A percentile compares a stretch with the other conserved stretches of the same genome.
phyloP scores from a whole-genome alignment of 1,140 invertebrate species.

The Phthorimaea operculella region DNA sequence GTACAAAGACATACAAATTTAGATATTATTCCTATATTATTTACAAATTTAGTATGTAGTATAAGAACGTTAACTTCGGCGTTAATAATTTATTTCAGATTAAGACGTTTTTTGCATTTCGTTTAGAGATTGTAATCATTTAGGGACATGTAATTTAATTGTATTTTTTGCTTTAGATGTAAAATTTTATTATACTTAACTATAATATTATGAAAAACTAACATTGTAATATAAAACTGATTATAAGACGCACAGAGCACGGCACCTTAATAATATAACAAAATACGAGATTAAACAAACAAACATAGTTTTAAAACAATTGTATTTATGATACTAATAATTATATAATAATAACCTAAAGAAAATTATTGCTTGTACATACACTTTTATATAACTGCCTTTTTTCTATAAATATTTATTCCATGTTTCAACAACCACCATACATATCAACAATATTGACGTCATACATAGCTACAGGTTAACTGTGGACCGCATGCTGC shows the following conservation, averaged over 20 bases:
- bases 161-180: constrained; percentile 41
- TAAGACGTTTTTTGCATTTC: constrained; percentile 54
- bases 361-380: too few relatives aligned
- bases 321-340: not conserved
- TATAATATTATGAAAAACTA: constrained; percentile 10
- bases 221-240: constrained; percentile 15
- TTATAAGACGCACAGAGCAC: constrained; percentile 16
- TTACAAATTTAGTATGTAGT: constrained; percentile 48
- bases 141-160: constrained; percentile 39
- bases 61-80: constrained; percentile 27
- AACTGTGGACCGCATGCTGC: too few relatives aligned
- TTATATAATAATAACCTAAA: too few relatives aligned
- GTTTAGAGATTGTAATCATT: constrained; percentile 42
- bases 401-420: too few relatives aligned
- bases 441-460: too few relatives aligned
- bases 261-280: not conserved
- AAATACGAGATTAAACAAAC: not conserved
- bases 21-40: constrained; percentile 53
- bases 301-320: not conserved
- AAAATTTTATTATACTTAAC: constrained; percentile 26
- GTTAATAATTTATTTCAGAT: constrained; percentile 55
- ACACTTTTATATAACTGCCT: too few relatives aligned
- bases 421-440: too few relatives aligned
- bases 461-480: too few relatives aligned
- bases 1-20: constrained; percentile 63